Base-by-base conservation (phyloP, 2,888 invertebrate genomes). In the Bibio marci region DNA sequence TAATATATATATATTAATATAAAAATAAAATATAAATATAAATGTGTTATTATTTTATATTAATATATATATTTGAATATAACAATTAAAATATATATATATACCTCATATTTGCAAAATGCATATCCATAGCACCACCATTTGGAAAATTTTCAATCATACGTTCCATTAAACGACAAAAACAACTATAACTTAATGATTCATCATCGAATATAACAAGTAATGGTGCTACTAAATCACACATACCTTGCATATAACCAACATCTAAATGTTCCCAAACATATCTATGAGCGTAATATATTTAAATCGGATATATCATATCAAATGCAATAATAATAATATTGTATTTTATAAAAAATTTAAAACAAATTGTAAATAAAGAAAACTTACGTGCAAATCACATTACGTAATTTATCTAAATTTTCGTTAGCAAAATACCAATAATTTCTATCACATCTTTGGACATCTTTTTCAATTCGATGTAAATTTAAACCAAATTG, bases 181-280 rank as follows among this genome's bases (percentile, higher is more conserved):
- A 95, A 55, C 92, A 83, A 42, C 87, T 86, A 56, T 92, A 90
- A 1, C 91, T 81, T 11, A 80, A 62, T 0, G 88, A 82, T 60
- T 94, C 94, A 56, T 95, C 91, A 53, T 87, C 81, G 64, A 91
- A 80, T 52, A 87, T 80, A 13, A 94, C 92, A 15, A 95, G 69
- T 2, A 95, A 65, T 0, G 92, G 94, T 0, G 94, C 94, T 1
- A 82, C 87, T 43, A 95, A 67, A 63, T 94, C 94, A 59, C 94
- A 94, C 94, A 94, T 95, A 50, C 94, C 94, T 61, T 94, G 94
- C 72, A 94, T 87, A 64, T 95, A 95, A 11, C 94, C 94, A 28
- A 80, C 74, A 36, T 92, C 90, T 47, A 95, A 63, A 57, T 94
- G 86, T 55, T 92, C 86, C 88, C 92, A 94, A 3, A 95, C 92